Evolutionary conservation across 1,140 invertebrate species (phyloP).

Genomic region (Pissodes strobi): DNA sequence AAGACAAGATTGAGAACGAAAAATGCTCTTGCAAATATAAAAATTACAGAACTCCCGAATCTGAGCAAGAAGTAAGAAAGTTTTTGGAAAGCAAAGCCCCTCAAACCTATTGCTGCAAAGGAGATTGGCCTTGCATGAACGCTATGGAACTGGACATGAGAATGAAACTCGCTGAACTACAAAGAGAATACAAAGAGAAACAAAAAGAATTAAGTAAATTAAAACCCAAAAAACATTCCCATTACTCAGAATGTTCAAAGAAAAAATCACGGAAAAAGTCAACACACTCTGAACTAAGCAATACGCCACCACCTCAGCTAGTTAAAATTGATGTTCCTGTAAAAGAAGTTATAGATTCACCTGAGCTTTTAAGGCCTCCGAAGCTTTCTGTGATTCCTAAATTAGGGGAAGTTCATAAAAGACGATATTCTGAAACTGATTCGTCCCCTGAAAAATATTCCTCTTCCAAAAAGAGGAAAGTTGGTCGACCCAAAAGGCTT

Average conservation of each 20-base stretch:
- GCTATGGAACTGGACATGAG: constrained; percentile 80
- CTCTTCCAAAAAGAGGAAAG: constrained; percentile 81
- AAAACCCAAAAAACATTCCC: constrained; percentile 60
- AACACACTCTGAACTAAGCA: constrained; percentile 43
- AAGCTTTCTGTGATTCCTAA: constrained; percentile 44
- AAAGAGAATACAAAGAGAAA: constrained; percentile 80
- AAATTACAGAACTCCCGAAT: constrained; percentile 56
- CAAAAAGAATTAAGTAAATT: constrained; percentile 78
- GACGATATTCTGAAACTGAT: constrained; percentile 29
- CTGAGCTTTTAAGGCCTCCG: constrained; percentile 54
- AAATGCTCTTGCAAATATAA: constrained; percentile 41
- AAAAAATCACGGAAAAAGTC: constrained; percentile 56
- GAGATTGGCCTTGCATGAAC: constrained; percentile 67
- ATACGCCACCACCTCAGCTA: constrained; percentile 52
- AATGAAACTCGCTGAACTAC: constrained; percentile 75
- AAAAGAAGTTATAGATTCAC: constrained; percentile 34
- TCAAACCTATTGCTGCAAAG: constrained; percentile 47
- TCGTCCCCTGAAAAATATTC: constrained; percentile 53
- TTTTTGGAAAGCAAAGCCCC: constrained; percentile 55
- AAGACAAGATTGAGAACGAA: constrained; percentile 4
- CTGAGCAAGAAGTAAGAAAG: constrained; percentile 58
- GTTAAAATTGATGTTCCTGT: constrained; percentile 49
- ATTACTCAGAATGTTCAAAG: constrained; percentile 47
- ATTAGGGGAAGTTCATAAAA: constrained; percentile 26
- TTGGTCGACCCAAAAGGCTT: constrained; percentile 77